These are phyloP conservation scores for Ptilodon capucinus DNA, from an alignment of 2,888 invertebrate species.

Conservation along the genomic window DNA sequence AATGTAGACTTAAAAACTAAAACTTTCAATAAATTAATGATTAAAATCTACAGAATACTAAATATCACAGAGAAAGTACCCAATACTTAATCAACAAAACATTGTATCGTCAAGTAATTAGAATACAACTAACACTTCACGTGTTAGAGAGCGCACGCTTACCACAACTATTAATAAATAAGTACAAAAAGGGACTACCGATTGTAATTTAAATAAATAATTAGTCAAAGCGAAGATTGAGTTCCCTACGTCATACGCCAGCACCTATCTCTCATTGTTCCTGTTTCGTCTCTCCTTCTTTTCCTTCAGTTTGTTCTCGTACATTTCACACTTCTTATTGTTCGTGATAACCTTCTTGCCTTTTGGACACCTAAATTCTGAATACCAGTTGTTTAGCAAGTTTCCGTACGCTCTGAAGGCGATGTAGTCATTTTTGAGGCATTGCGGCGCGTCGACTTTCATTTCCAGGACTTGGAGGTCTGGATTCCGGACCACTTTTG, in stretches of 20 bases:
- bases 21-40: constrained; percentile 75
- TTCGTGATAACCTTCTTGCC: constrained; percentile 49
- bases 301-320: constrained; percentile 53
- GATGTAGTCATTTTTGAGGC: constrained; percentile 83
- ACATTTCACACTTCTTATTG: constrained; percentile 48
- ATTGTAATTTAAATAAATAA: constrained; percentile 41
- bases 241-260: too few relatives aligned
- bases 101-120: constrained; percentile 72
- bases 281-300: constrained; percentile 44
- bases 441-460: constrained; percentile 77
- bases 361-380: constrained; percentile 70
- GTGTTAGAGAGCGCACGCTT: constrained; percentile 51
- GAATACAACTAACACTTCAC: constrained; percentile 51
- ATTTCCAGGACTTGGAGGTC: constrained; percentile 60
- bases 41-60: constrained; percentile 76
- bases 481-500: constrained; percentile 58
- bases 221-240: constrained; percentile 30
- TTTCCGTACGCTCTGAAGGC: constrained; percentile 82
- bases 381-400: constrained; percentile 83
- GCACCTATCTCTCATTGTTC: constrained; percentile 36
- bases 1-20: constrained; percentile 64
- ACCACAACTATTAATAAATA: constrained; percentile 48
- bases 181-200: constrained; percentile 47
- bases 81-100: constrained; percentile 77
- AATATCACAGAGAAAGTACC: constrained; percentile 83